Percentiles rank a stretch among this genome's conserved stretches.
Evolutionary conservation across 2,797 vertebrate genomes (phyloP).

Genomic region (Mus minutoides): DNA sequence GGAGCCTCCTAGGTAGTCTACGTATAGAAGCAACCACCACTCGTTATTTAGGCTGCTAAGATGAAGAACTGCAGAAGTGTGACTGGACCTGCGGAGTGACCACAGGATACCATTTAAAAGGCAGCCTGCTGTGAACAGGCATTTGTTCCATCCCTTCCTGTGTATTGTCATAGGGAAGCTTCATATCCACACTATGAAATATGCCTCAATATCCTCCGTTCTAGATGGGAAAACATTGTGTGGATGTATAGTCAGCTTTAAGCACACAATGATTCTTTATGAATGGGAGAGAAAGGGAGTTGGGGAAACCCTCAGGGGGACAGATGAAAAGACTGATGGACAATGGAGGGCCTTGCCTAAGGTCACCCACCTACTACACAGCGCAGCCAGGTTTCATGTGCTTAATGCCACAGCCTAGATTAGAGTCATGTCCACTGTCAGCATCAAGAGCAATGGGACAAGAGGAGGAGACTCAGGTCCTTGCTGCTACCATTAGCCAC

Average conservation of each 20-base stretch:
- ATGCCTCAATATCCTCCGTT: neutral
- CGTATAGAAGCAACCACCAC: neutral
- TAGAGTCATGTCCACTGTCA: neutral
- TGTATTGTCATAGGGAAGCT: neutral
- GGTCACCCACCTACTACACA: fast-evolving
- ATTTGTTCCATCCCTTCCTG: too few species aligned
- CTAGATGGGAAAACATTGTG: neutral
- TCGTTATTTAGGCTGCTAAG: neutral
- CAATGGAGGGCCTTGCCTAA: neutral
- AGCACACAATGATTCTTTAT: neutral
- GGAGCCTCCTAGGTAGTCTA: neutral
- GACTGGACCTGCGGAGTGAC: neutral
- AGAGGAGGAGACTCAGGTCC: neutral
- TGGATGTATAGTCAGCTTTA: neutral
- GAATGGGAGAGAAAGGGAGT: neutral
- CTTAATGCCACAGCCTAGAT: neutral
- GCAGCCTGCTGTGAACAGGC: fast-evolving
- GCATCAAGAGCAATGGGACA: neutral
- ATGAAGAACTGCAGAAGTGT: neutral
- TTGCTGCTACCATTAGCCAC: neutral
- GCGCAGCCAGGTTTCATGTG: neutral
- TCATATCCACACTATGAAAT: neutral
- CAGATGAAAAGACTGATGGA: neutral
- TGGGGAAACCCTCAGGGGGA: neutral
- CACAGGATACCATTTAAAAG: neutral